phyloP scores from a whole-genome alignment of 2,113 vertebrate genomes.

The Regulus satrapa region DNA sequence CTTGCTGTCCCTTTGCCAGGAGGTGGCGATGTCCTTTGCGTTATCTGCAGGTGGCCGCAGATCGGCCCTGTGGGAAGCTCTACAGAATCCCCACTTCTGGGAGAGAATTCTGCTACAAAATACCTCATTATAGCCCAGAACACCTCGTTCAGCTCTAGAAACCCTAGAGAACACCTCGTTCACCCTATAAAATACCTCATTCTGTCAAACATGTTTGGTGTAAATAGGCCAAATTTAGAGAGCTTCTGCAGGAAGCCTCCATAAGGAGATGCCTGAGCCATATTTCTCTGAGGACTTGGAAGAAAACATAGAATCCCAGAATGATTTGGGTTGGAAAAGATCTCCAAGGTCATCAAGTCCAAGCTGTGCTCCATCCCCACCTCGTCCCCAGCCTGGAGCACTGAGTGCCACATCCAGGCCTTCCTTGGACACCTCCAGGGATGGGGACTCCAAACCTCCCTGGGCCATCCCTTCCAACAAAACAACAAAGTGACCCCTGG shows the following conservation, averaged over 20 bases:
- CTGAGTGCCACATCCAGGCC: neutral
- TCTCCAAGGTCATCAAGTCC: neutral
- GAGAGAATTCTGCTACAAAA: neutral
- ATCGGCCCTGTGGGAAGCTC: neutral
- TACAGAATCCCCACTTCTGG: neutral
- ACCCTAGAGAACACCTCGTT: neutral
- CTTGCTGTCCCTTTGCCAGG: neutral
- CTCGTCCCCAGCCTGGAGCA: neutral
- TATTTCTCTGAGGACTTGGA: neutral
- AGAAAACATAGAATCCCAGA: neutral
- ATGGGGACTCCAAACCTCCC: neutral
- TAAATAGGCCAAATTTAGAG: neutral
- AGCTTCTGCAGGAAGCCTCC: neutral
- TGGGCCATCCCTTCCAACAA: accelerated
- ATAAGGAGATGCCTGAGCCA: neutral
- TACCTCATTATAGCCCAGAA: neutral
- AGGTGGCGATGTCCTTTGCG: slow-evolving; percentile 44
- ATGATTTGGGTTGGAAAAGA: neutral
- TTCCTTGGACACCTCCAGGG: neutral
- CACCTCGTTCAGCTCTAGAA: neutral
- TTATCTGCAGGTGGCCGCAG: neutral
- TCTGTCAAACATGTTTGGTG: neutral
- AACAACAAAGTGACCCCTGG: neutral
- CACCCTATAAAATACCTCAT: neutral
- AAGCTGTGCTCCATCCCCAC: neutral